A percentile compares a stretch with the other conserved stretches of the same genome.
Evolutionary conservation across 2,797 vertebrate species (phyloP).

Genomic region (Sebastes ruberrimus): DNA sequence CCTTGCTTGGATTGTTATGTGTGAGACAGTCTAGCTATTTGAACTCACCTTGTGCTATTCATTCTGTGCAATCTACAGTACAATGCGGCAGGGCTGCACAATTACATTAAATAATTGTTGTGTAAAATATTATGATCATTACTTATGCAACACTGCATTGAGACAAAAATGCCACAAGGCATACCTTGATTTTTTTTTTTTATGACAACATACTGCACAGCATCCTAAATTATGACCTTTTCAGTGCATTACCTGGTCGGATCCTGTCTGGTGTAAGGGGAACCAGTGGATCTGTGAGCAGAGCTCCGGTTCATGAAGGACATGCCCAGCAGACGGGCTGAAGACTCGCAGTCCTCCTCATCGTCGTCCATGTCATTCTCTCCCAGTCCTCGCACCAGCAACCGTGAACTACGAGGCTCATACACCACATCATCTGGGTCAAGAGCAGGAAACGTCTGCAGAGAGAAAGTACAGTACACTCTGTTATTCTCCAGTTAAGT

Average conservation of each 20-base stretch:
- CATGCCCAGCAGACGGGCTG: constrained; percentile 95
- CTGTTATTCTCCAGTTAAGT: neutral
- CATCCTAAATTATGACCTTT: neutral
- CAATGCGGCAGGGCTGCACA: too few species aligned
- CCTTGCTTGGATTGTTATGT: too few species aligned
- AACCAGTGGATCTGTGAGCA: constrained; percentile 79
- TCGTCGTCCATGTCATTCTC: constrained; percentile 96
- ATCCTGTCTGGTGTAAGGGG: constrained; percentile 84
- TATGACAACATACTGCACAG: neutral
- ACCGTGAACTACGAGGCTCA: constrained; percentile 91
- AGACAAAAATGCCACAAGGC: neutral
- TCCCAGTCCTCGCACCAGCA: constrained; percentile 93
- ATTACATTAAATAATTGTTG: too few species aligned
- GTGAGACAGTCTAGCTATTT: too few species aligned
- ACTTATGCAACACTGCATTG: neutral
- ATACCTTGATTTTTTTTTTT: neutral
- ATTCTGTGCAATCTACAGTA: too few species aligned
- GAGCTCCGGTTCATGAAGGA: constrained; percentile 98
- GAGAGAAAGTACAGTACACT: neutral
- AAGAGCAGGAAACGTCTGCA: constrained; percentile 78
- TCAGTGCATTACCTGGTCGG: constrained; percentile 72
- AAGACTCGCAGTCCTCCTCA: constrained; percentile 96
- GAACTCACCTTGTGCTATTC: too few species aligned
- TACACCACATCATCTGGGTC: constrained; percentile 93
- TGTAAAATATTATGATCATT: neutral